Evolutionary conservation across 2,113 vertebrate genomes (phyloP), one percentile per base, ranked within the genome.

Genomic region (Epinephelus moara): DNA sequence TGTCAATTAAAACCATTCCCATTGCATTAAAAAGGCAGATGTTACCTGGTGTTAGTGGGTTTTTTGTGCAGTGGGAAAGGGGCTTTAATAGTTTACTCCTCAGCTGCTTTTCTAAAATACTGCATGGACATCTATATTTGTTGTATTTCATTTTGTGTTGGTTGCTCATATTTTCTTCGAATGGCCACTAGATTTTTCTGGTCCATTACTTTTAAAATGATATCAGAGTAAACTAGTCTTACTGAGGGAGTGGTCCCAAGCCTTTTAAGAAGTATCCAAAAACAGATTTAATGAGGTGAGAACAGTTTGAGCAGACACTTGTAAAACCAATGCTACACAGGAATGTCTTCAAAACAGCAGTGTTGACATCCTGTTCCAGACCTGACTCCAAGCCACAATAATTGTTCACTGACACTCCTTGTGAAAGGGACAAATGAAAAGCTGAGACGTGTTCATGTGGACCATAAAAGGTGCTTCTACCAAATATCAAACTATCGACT

Each of bases 271-370:
- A 30, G 23, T 37, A 53, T 70, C 67, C 27, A 8, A 37, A 55
- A 55, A 15, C 49, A 69, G 27, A 70, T 52, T 81, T 67, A 73
- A 68, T 17, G 55, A 67, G 52, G 18, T 59, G 59, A 1, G 14
- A 66, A 66, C 6, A 23, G 18, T 63, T 56, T 76, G 42, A 50
- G 55, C 55, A 45, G 37, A 72, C 23, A 9, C 55, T 30, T 74
- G 25, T 61, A 30, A 49, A 73, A 27, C 14, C 63, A 23, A 3
- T 25, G 40, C n/a, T 15, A 23, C 5, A n/a, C 11, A 23, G 62
- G 12, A 45, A 64, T 64, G 40, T 45, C 56, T 27, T 57, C 23
- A 27, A 25, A 57, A 60, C 49, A 50, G 5, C 49, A 50, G 23
- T 33, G 27, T 61, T 61, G 0, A 30, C 56, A 6, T 25, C 56